Percentiles rank a stretch among this genome's conserved stretches.
Evolutionary conservation across 2,797 vertebrate genomes (phyloP).

Genomic region (Australoheros facetus): DNA sequence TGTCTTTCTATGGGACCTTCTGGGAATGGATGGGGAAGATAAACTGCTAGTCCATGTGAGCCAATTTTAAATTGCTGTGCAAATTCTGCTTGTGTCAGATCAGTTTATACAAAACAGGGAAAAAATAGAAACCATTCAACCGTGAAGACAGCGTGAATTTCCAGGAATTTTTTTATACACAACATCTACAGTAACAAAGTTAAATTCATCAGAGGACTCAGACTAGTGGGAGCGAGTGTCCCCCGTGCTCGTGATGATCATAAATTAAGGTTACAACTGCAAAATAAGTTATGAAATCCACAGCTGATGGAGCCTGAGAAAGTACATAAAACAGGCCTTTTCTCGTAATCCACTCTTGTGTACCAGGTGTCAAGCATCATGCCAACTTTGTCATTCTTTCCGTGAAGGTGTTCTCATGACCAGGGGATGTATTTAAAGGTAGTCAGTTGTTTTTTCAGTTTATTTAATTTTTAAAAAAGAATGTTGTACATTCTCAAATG

Average conservation of each 20-base stretch:
- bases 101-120: neutral
- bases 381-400: conserved; percentile 1
- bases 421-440: neutral
- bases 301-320: conserved; percentile 3
- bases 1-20: neutral
- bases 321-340: conserved; percentile 17
- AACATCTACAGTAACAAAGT: neutral
- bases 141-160: neutral
- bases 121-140: neutral
- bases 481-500: no score
- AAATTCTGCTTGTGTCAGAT: neutral
- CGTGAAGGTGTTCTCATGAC: neutral
- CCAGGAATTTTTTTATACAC: neutral
- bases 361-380: conserved; percentile 8
- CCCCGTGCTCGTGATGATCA: neutral
- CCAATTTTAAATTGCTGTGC: neutral
- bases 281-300: conserved; percentile 51
- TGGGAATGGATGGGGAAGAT: neutral
- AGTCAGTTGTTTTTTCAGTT: no score
- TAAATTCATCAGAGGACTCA: neutral
- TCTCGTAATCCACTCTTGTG: conserved; percentile 13
- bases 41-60: neutral
- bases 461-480: no score
- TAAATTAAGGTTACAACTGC: conserved; percentile 25
- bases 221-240: neutral